Percentiles rank a stretch among this genome's conserved stretches.
phyloP scores from a whole-genome alignment of 2,113 vertebrate species.

The Cynocephalus volans region DNA sequence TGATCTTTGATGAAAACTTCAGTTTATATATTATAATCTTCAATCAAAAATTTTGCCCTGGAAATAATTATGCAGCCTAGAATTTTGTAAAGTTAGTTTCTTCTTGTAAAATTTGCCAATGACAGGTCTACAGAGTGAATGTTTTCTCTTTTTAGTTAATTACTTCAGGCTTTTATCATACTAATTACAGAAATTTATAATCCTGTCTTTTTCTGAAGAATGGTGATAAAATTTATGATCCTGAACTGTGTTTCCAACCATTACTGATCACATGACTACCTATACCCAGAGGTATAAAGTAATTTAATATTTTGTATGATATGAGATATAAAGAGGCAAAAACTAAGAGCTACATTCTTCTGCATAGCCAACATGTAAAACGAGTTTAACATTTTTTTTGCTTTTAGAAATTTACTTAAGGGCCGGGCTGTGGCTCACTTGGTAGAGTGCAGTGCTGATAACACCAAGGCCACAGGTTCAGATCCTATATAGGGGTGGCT shows the following conservation, averaged over 20 bases:
- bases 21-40: slow-evolving; percentile 51
- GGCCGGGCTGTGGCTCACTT: too few relatives aligned
- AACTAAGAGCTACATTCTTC: slow-evolving; percentile 13
- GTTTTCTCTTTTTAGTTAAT: slow-evolving; percentile 22
- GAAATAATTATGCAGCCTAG: slow-evolving; percentile 55
- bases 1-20: slow-evolving; percentile 57
- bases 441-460: too few relatives aligned
- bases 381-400: slow-evolving; percentile 27
- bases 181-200: slow-evolving; percentile 29
- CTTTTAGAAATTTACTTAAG: slow-evolving; percentile 39
- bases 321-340: not conserved
- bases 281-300: not conserved
- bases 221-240: not conserved
- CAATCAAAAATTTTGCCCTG: slow-evolving; percentile 34
- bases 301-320: slow-evolving; percentile 44
- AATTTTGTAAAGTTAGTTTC: slow-evolving; percentile 56
- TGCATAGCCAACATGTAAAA: slow-evolving; percentile 22
- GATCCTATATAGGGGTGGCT: too few relatives aligned
- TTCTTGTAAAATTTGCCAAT: slow-evolving; percentile 30
- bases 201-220: slow-evolving; percentile 58
- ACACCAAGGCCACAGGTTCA: too few relatives aligned
- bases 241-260: not conserved
- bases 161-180: slow-evolving; percentile 56
- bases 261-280: not conserved
- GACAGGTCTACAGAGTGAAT: not conserved